phyloP scores from a whole-genome alignment of 2,888 invertebrate genomes.

The Kryphioiulus occultus region DNA sequence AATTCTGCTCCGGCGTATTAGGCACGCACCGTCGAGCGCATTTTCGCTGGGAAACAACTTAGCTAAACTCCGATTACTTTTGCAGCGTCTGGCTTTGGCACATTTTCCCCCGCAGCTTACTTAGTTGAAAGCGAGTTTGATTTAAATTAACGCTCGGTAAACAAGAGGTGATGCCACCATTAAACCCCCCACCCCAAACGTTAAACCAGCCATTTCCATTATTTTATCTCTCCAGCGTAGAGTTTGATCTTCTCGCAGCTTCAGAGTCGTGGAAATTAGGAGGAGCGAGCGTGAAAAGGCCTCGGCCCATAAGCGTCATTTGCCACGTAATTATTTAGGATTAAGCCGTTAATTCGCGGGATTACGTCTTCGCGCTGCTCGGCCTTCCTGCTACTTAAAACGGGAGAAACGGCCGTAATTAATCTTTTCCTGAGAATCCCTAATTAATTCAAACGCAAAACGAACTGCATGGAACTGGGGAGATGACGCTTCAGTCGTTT shows the following conservation, averaged over 20 bases:
- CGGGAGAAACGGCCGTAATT: neutral
- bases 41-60: slow-evolving; percentile 31
- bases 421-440: slow-evolving; percentile 4
- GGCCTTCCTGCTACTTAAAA: neutral
- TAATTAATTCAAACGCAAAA: neutral
- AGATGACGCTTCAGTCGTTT: too few relatives aligned
- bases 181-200: slow-evolving; percentile 22
- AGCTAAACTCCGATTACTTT: slow-evolving; percentile 35
- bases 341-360: slow-evolving; percentile 35
- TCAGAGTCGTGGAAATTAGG: neutral
- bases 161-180: slow-evolving; percentile 19
- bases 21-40: slow-evolving; percentile 35
- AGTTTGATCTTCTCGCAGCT: slow-evolving; percentile 17
- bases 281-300: neutral
- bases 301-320: slow-evolving; percentile 31
- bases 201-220: slow-evolving; percentile 31
- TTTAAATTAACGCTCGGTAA: slow-evolving; percentile 31
- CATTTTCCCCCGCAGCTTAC: neutral
- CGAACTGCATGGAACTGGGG: too few relatives aligned
- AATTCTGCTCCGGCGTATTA: slow-evolving; percentile 9
- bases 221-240: neutral
- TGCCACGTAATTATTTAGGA: slow-evolving; percentile 35
- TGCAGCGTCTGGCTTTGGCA: slow-evolving; percentile 14
- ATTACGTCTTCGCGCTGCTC: slow-evolving; percentile 7
- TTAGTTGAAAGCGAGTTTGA: slow-evolving; percentile 20